Evolutionary conservation across 2,888 invertebrate genomes (phyloP), one percentile per base, ranked within the genome.

Genomic region (Brassicogethes aeneus): DNA sequence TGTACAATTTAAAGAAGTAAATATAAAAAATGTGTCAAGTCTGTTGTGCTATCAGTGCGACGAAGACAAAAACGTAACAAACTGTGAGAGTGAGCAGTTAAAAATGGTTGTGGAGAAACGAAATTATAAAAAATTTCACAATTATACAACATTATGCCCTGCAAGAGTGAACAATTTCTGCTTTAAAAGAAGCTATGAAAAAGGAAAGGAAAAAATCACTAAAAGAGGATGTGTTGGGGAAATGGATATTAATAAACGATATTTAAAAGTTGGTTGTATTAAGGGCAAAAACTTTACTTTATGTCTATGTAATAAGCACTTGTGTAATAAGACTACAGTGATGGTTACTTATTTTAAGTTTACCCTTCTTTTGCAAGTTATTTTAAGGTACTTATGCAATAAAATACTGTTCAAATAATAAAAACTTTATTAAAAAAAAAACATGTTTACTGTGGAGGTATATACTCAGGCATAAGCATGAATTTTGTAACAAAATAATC

Each of bases 401-500:
- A n/a, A n/a, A n/a, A n/a, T n/a, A n/a, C n/a, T n/a, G n/a, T n/a
- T n/a, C n/a, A n/a, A n/a, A n/a, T n/a, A n/a, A n/a, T n/a, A n/a
- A n/a, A n/a, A n/a, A n/a, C n/a, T n/a, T n/a, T n/a, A n/a, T n/a
- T n/a, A n/a, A n/a, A n/a, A n/a, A n/a, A n/a, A n/a, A n/a, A n/a
- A n/a, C n/a, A n/a, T n/a, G n/a, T n/a, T n/a, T n/a, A n/a, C n/a
- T n/a, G n/a, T n/a, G n/a, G n/a, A n/a, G n/a, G n/a, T n/a, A n/a
- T n/a, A n/a, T 23, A 23, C 5, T 23, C 55, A 3, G 87, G 87
- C 71, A 83, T 75, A 37, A 64, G 68, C 44, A 84, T 68, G 61
- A 87, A 87, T 55, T 68, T 73, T 39, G 73, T 68, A 8, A 82
- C 70, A 32, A 87, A 56, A 71, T 73, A 76, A 55, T 79, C 76